Percentiles rank a stretch among this genome's conserved stretches.
phyloP scores from a whole-genome alignment of 2,888 invertebrate species.

The Hemistola chrysoprasaria region DNA sequence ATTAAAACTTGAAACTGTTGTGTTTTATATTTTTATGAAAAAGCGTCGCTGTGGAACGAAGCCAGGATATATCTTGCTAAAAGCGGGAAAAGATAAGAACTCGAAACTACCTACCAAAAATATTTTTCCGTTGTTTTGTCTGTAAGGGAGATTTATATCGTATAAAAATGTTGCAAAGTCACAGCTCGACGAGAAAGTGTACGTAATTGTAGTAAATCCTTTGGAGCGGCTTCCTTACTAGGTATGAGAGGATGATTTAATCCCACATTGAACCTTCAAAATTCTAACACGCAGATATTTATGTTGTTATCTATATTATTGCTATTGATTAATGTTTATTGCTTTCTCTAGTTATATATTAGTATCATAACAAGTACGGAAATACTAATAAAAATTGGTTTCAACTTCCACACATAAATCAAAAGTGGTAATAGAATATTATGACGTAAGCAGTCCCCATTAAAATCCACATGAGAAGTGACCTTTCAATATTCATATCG shows the following conservation, averaged over 20 bases:
- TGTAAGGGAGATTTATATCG: slow-evolving; percentile 22
- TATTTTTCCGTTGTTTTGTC: slow-evolving; percentile 20
- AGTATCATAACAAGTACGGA: slow-evolving; percentile 9
- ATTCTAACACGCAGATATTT: not conserved
- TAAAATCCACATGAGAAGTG: too few relatives aligned
- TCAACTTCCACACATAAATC: not conserved
- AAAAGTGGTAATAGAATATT: too few relatives aligned
- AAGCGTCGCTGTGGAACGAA: too few relatives aligned
- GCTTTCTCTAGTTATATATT: slow-evolving; percentile 3
- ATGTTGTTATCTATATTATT: not conserved
- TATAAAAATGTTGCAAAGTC: slow-evolving; percentile 26
- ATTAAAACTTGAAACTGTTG: too few relatives aligned
- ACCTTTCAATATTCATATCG: too few relatives aligned
- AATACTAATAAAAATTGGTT: slow-evolving; percentile 7
- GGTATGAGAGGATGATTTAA: slow-evolving; percentile 18
- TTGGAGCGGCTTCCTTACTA: slow-evolving; percentile 12
- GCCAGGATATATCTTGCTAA: too few relatives aligned
- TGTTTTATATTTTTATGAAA: too few relatives aligned
- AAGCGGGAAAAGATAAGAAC: not conserved
- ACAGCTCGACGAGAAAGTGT: slow-evolving; percentile 19
- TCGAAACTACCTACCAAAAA: slow-evolving; percentile 9
- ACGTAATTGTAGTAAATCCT: slow-evolving; percentile 29
- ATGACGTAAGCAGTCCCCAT: too few relatives aligned
- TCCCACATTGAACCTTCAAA: slow-evolving; percentile 13
- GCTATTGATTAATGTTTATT: slow-evolving; percentile 11